phyloP scores from a whole-genome alignment of 2,888 invertebrate species.

The Zhengitettix transpicula region DNA sequence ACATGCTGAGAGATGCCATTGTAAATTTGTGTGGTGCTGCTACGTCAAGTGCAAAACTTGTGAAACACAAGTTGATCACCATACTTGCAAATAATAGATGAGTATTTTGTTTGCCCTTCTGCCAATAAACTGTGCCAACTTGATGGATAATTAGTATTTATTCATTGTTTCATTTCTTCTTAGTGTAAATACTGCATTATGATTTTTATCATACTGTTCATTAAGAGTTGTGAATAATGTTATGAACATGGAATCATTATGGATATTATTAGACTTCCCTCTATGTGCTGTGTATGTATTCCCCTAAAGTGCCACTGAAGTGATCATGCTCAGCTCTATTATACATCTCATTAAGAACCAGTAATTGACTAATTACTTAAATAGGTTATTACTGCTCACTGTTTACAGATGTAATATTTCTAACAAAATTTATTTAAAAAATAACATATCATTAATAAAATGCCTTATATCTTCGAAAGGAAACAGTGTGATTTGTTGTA shows the following conservation, averaged over 20 bases:
- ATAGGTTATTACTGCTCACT: too few species aligned
- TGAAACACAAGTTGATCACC: conserved; percentile 25
- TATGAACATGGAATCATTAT: not conserved
- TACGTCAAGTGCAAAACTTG: conserved; percentile 29
- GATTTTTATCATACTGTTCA: not conserved
- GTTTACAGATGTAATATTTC: too few species aligned
- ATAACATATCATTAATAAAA: not conserved
- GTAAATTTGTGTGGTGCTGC: conserved; percentile 31
- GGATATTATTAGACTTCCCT: not conserved
- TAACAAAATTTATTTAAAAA: not conserved
- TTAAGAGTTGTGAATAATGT: too few species aligned
- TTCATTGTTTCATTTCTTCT: not conserved
- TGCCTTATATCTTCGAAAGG: not conserved
- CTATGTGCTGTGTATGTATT: not conserved
- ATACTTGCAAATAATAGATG: conserved; percentile 27
- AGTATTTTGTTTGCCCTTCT: not conserved
- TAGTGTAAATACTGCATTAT: not conserved
- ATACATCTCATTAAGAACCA: too few species aligned
- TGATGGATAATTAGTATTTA: not conserved
- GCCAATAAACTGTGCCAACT: not conserved
- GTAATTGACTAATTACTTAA: too few species aligned
- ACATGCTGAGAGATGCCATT: conserved; percentile 27
- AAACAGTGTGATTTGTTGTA: too few species aligned
- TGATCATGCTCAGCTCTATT: too few species aligned
- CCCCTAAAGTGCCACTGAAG: too few species aligned